Percentiles rank a stretch among this genome's conserved stretches.
Conservation (phyloP, 2,888 invertebrate species). For the Xylota segnis region DNA sequence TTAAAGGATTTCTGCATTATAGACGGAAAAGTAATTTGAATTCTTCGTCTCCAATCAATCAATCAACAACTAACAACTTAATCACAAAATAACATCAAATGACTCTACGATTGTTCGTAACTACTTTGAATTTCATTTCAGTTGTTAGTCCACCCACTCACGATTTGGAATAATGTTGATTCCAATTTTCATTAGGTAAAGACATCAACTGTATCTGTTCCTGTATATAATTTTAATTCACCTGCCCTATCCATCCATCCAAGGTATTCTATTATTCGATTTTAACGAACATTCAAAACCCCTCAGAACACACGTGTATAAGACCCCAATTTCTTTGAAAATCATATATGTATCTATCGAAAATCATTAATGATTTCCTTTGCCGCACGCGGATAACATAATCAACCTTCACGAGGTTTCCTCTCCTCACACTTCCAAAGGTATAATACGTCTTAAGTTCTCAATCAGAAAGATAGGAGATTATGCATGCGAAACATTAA, state of each 20-base stretch:
- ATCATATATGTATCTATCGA: constrained; percentile 32
- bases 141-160: not conserved
- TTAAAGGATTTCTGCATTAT: not conserved
- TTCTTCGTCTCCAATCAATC: not conserved
- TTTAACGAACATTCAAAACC: not conserved
- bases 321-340: constrained; percentile 12
- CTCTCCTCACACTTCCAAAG: not conserved
- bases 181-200: not conserved
- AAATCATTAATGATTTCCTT: constrained; percentile 28
- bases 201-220: not conserved
- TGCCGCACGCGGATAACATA: constrained; percentile 28
- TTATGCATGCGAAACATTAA: constrained; percentile 64
- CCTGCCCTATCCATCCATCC: not conserved
- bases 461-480: constrained; percentile 48
- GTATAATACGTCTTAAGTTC: constrained; percentile 29
- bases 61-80: not conserved
- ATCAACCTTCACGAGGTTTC: not conserved
- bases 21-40: not conserved
- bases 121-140: constrained; percentile 1
- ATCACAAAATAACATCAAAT: constrained; percentile 9
- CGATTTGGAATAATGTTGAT: not conserved
- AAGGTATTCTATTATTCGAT: not conserved
- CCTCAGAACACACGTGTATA: not conserved
- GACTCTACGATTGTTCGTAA: constrained; percentile 2
- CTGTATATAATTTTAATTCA: not conserved